These are phyloP conservation scores for Paguma larvata DNA, from an alignment of 2,797 vertebrate species.

Conservation along the genomic window DNA sequence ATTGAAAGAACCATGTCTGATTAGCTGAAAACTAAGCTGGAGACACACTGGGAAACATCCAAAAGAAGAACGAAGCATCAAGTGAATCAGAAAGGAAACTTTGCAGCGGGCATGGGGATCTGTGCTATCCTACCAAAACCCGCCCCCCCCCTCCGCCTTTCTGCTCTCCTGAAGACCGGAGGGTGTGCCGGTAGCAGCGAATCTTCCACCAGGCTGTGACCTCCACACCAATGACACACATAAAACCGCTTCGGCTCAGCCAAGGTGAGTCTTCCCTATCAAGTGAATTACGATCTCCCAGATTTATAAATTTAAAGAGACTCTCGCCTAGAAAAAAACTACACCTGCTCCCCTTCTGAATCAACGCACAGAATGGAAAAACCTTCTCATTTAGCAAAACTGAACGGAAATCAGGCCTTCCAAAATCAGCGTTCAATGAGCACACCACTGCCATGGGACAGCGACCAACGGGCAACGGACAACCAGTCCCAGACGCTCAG, in stretches of 20 bases:
- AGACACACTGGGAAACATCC: fast-evolving
- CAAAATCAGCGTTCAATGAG: fast-evolving
- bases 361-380: background rate
- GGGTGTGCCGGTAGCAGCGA: fast-evolving
- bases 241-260: background rate
- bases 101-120: background rate
- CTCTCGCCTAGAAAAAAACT: background rate
- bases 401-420: background rate
- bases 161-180: background rate
- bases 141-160: too few species aligned
- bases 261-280: background rate
- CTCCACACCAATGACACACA: fast-evolving
- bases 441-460: fast-evolving
- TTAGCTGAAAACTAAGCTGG: background rate
- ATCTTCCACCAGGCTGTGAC: background rate
- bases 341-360: background rate
- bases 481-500: background rate
- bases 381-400: background rate
- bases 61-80: background rate
- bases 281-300: background rate
- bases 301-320: background rate
- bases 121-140: background rate
- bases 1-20: background rate
- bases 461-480: fast-evolving
- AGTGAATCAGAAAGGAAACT: background rate